Base-by-base conservation (phyloP, 2,113 vertebrate genomes). In the Thunnus maccoyii region DNA sequence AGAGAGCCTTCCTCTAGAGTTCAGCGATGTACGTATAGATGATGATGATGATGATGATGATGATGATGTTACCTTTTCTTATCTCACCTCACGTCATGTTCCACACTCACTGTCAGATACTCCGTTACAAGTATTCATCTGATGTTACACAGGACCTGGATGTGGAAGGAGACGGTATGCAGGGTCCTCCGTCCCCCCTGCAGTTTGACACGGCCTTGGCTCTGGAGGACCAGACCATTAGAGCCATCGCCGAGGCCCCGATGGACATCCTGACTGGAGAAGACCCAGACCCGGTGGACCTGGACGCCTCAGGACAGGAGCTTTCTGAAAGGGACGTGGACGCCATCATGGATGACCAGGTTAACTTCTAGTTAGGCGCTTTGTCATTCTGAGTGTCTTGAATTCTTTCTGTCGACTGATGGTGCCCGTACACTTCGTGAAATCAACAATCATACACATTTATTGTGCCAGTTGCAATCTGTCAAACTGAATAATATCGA, bases 1-100 rank as follows among this genome's bases (percentile, higher is more conserved):
- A 0, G 98, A 99, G 93, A 99, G 95, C 70, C 93, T 99, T 48
- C 98, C 98, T 3, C 92, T 99, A 86, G 98, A 99, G 89, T 98
- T 99, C 95, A 99, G 97, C 4, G 98, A 99, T 17, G 98, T 99
- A 94, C 90, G 97, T 96, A 69, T 51, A 78, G 17, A 5, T 3
- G 2, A n/a, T 4, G 20, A 11, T 9, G 36, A 41, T 1, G 36
- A 41, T 1, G 36, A 11, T 41, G 36, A 41, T 7, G 36, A 41
- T 8, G 36, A 74, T 22, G n/a, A 51, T 50, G 13, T n/a, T 58
- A 25, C 46, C 60, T 16, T 58, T 5, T 41, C 9, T 8, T 1
- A 58, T 15, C 48, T 72, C n/a, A 67, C 20, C 48, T 52, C 56
- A 27, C 54, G 18, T 61, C 25, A 17, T 20, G 47, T 48, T 61